A percentile compares a stretch with the other conserved stretches of the same genome.
Evolutionary conservation across 2,888 invertebrate genomes (phyloP).

Genomic region (Leptopilina syphax): DNA sequence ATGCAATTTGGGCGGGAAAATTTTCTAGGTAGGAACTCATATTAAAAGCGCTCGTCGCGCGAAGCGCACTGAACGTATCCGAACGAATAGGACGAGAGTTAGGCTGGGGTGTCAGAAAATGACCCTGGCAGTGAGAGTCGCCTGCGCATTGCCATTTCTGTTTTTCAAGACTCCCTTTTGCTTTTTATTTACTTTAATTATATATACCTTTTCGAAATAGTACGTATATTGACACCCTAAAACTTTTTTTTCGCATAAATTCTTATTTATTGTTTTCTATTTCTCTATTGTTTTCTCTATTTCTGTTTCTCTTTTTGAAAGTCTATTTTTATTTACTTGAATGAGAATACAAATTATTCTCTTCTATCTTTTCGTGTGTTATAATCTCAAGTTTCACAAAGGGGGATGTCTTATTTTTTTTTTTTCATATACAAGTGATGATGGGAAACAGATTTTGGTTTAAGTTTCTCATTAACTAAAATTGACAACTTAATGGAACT

Average conservation of each 20-base stretch:
- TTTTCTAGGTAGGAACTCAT: conserved; percentile 29
- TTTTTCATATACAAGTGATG: too few relatives aligned
- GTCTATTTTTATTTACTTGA: too few relatives aligned
- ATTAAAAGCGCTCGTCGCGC: conserved; percentile 47
- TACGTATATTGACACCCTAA: neutral
- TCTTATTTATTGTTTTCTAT: neutral
- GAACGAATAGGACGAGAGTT: conserved; percentile 27
- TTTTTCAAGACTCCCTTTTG: conserved; percentile 48
- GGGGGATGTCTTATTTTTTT: too few relatives aligned
- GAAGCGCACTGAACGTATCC: conserved; percentile 35
- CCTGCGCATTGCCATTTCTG: conserved; percentile 70
- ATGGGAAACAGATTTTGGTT: too few relatives aligned
- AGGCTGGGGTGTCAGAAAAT: conserved; percentile 58
- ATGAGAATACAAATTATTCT: neutral
- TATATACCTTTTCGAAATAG: conserved; percentile 37
- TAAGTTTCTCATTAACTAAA: too few relatives aligned
- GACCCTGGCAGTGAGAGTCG: conserved; percentile 76
- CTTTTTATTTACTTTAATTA: conserved; percentile 41
- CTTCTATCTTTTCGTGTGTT: too few relatives aligned
- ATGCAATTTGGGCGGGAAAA: conserved; percentile 43
- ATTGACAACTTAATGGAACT: too few relatives aligned
- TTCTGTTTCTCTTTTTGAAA: neutral
- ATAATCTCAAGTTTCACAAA: too few relatives aligned
- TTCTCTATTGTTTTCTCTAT: neutral
- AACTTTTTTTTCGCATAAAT: conserved; percentile 39